A percentile compares a stretch with the other conserved stretches of the same genome.
Evolutionary conservation across 2,888 invertebrate genomes (phyloP).

Genomic region (Agrypnus murinus): DNA sequence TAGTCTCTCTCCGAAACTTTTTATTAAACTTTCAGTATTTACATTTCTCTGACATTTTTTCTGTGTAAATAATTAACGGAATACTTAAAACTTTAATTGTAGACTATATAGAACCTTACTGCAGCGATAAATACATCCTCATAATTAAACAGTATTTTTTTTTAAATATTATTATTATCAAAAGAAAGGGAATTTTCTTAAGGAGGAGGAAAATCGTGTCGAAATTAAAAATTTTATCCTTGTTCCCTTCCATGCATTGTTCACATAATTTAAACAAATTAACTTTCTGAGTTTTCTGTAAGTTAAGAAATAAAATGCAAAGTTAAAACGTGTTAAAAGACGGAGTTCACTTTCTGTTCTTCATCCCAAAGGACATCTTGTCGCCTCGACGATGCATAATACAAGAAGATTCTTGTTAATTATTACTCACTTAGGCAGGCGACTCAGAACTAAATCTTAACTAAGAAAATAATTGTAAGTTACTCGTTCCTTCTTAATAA

Average conservation of each 20-base stretch:
- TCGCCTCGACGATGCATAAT: conserved; percentile 64
- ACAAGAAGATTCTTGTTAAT: conserved; percentile 61
- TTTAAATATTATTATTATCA: too few relatives aligned
- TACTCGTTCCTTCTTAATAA: conserved; percentile 34
- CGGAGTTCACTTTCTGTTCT: conserved; percentile 52
- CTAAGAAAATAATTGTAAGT: conserved; percentile 62
- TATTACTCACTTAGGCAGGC: conserved; percentile 60
- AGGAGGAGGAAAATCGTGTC: neutral
- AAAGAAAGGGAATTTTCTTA: too few relatives aligned
- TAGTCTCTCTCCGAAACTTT: too few relatives aligned
- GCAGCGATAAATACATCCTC: too few relatives aligned
- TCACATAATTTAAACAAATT: conserved; percentile 46
- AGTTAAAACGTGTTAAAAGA: conserved; percentile 59
- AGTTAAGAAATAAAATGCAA: conserved; percentile 55
- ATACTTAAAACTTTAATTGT: neutral
- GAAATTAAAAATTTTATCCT: neutral
- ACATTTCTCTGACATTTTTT: conserved; percentile 5
- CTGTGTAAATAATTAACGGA: neutral
- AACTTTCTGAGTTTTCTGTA: conserved; percentile 43
- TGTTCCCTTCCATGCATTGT: conserved; percentile 19
- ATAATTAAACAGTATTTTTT: too few relatives aligned
- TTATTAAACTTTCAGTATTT: conserved; percentile 7
- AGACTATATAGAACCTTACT: too few relatives aligned
- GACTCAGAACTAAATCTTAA: conserved; percentile 62
- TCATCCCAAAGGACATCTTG: conserved; percentile 61